These are phyloP conservation scores for Pitangus sulphuratus DNA, from an alignment of 2,797 vertebrate genomes.

Conservation along the genomic window DNA sequence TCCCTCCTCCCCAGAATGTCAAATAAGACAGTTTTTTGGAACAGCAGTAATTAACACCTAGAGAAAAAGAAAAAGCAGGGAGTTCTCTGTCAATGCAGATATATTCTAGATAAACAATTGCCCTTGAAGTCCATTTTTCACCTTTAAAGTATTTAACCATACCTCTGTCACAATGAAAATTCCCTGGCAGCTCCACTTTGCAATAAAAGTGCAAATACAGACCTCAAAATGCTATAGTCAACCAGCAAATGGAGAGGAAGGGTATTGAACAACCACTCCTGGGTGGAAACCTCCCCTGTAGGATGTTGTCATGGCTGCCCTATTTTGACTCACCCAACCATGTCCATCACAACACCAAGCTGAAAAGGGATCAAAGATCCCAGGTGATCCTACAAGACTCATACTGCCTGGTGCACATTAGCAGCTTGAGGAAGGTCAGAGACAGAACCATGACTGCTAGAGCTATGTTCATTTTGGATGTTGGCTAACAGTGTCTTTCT, in stretches of 20 bases:
- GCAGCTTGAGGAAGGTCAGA: not conserved
- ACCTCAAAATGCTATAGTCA: not conserved
- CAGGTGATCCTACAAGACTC: not conserved
- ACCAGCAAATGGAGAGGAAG: not conserved
- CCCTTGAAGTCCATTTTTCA: not conserved
- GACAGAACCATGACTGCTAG: not conserved
- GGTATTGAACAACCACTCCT: not conserved
- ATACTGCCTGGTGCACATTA: not conserved
- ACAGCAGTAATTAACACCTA: not conserved
- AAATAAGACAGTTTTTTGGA: not conserved
- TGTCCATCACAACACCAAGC: not conserved
- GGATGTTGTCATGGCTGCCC: not conserved
- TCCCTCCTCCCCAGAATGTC: accelerated
- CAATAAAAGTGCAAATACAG: not conserved
- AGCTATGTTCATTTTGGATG: not conserved
- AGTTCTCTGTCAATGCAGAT: not conserved
- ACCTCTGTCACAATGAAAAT: not conserved
- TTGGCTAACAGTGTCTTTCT: not conserved
- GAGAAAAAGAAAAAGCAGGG: not conserved
- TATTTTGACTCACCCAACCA: not conserved
- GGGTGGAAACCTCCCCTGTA: not conserved
- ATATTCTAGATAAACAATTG: not conserved
- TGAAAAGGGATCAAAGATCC: not conserved
- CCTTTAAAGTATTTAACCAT: not conserved
- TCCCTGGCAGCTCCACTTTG: not conserved